These are phyloP conservation scores for Canis aureus DNA, from an alignment of 2,113 vertebrate genomes.

Conservation along the genomic window DNA sequence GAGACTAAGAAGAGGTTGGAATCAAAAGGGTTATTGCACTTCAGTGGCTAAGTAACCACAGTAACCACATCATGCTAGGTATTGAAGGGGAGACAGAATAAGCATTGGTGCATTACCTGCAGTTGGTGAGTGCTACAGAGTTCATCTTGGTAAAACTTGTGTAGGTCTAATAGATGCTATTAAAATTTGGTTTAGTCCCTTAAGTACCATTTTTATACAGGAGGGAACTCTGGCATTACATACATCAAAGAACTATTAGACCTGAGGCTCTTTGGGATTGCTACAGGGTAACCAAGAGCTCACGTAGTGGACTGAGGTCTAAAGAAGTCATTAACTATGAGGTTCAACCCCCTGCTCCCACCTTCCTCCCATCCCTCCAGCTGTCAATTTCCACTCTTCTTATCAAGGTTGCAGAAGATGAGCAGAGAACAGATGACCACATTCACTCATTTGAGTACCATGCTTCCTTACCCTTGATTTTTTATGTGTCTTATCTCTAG, in stretches of 20 bases:
- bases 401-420: conserved; percentile 33
- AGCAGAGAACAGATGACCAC: neutral
- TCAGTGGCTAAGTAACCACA: neutral
- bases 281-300: conserved; percentile 27
- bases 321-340: conserved; percentile 46
- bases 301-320: neutral
- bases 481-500: conserved; percentile 40
- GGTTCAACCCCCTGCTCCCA: neutral
- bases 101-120: neutral
- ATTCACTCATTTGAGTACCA: neutral
- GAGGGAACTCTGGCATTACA: conserved; percentile 6
- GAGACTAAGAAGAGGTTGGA: conserved; percentile 26
- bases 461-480: conserved; percentile 36
- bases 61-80: neutral
- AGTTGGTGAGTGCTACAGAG: conserved; percentile 19
- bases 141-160: conserved; percentile 4
- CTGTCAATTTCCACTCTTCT: conserved; percentile 17
- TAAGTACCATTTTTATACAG: conserved; percentile 1
- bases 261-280: neutral
- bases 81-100: neutral
- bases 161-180: neutral
- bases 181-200: neutral
- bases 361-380: neutral
- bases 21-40: neutral
- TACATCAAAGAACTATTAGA: neutral